phyloP scores from a whole-genome alignment of 2,888 invertebrate genomes.

The Ctenicera cuprea region DNA sequence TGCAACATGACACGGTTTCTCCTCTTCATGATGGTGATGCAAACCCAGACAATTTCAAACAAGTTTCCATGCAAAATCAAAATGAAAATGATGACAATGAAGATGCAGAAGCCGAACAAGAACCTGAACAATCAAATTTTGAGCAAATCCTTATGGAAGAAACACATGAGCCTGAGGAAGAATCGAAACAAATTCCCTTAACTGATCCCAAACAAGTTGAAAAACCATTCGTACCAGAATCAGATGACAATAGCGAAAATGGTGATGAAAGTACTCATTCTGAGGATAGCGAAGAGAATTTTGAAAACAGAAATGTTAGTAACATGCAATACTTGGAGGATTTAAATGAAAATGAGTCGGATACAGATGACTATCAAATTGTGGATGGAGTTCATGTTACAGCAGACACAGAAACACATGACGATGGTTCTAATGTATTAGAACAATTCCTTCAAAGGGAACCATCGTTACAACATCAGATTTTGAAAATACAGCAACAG shows the following conservation, averaged over 20 bases:
- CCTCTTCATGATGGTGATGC: not conserved
- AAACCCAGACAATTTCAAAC: not conserved
- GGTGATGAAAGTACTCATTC: not conserved
- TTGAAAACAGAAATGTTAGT: constrained; percentile 17
- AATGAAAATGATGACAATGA: not conserved
- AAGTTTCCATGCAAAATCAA: not conserved
- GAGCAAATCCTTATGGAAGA: constrained; percentile 13
- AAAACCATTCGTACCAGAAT: not conserved
- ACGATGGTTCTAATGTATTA: constrained; percentile 22
- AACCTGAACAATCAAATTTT: not conserved
- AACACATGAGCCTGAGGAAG: not conserved
- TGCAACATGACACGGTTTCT: not conserved
- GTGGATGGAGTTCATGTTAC: constrained; percentile 65
- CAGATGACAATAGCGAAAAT: constrained; percentile 10
- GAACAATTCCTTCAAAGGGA: constrained; percentile 33
- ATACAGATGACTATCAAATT: constrained; percentile 64
- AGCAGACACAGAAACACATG: constrained; percentile 58
- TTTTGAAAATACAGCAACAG: constrained; percentile 39
- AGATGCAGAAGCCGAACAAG: not conserved
- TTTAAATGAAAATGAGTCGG: constrained; percentile 55
- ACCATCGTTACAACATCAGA: constrained; percentile 29
- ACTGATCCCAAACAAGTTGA: not conserved
- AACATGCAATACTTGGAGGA: constrained; percentile 22
- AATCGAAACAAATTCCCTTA: not conserved
- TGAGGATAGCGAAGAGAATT: constrained; percentile 38